These are phyloP conservation scores for Brevimyrus niger DNA, from an alignment of 2,113 vertebrate species.

Conservation along the genomic window DNA sequence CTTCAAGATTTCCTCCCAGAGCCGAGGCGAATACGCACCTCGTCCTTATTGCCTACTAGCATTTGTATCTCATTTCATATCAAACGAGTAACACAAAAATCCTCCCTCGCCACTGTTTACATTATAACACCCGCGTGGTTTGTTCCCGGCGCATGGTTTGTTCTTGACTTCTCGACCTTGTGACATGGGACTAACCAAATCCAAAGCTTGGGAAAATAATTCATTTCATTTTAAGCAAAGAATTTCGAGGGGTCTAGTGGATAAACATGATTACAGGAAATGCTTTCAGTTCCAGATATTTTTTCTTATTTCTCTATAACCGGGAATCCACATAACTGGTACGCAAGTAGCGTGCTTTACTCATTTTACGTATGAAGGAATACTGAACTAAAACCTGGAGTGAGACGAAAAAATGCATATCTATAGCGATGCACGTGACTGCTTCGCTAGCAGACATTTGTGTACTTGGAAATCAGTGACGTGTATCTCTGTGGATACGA, in stretches of 20 bases:
- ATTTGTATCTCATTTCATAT: constrained; percentile 15
- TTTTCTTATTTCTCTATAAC: neutral
- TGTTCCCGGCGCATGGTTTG: neutral
- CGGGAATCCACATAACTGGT: neutral
- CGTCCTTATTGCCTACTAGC: constrained; percentile 26
- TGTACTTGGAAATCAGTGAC: neutral
- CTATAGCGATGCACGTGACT: neutral
- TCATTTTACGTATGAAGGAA: neutral
- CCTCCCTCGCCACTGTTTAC: neutral
- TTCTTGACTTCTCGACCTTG: neutral
- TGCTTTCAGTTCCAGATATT: neutral
- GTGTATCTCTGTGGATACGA: neutral
- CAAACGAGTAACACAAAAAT: neutral
- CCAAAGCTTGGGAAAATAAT: neutral
- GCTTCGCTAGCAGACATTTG: neutral
- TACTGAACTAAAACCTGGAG: neutral
- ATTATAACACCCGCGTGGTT: neutral
- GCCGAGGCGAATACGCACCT: constrained; percentile 23
- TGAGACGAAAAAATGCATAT: neutral
- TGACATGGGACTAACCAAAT: neutral
- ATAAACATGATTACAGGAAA: neutral
- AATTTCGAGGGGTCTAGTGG: neutral
- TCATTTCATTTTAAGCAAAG: neutral
- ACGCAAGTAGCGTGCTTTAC: neutral
- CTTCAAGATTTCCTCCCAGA: neutral